Evolutionary conservation across 2,797 vertebrate genomes (phyloP), one percentile per base, ranked within the genome.

Genomic region (Choloepus didactylus): DNA sequence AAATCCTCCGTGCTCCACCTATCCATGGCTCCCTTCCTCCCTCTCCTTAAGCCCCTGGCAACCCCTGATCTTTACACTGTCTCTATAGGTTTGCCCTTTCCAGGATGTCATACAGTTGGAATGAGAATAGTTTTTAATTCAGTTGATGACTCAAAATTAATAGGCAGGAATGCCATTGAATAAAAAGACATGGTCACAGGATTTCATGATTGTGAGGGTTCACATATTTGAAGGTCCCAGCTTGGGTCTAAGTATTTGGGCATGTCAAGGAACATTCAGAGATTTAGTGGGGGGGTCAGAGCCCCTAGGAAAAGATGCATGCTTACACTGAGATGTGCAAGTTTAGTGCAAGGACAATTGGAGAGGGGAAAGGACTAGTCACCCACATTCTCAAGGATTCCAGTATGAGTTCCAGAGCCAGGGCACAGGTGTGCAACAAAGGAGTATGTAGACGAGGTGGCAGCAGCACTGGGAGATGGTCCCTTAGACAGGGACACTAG

Each of bases 241-340:
- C n/a, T 84, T 87, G 60, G 72, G 23, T 54, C 81, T 44, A 85
- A 97, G 69, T n/a, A 54, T 79, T 60, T 82, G 31, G 29, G 46
- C 73, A 41, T 66, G 19, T 19, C n/a, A 35, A 69, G 46, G 29
- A 89, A 31, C 25, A 51, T 66, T 54, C 60, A 29, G 54, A 38
- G 38, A 69, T 73, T 82, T 84, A 54, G 27, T 60, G 4, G 51
- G 27, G n/a, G 27, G 0, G n/a, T 14, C 9, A 25, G 81, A 29
- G 80, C 11, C 19, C 56, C 84, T 15, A 8, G 44, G 12, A 18
- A 60, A 83, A 60, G 60, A 79, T 15, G 11, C 1, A 29, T 35
- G 23, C 35, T 8, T 16, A 66, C 0, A 1, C 29, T 51, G 29
- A 92, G 62, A 49, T 27, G n/a, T 0, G 0, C 18, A 46, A 21